Percentiles rank a stretch among this genome's conserved stretches.
Conservation (phyloP, 2,113 vertebrate genomes). For the Prolemur simus region DNA sequence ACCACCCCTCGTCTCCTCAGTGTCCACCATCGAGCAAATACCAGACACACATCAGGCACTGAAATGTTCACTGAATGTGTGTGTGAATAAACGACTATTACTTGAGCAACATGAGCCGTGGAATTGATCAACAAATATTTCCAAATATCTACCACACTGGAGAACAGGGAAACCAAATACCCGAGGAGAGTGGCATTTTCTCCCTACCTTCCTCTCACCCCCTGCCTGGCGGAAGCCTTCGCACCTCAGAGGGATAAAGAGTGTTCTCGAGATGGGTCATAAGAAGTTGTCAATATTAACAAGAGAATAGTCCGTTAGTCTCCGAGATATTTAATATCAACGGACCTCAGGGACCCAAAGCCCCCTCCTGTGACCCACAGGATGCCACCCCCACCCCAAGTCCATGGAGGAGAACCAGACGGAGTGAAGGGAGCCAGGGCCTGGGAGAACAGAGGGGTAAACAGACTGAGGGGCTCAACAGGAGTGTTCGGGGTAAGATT, state of each 20-base stretch:
- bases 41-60: not conserved
- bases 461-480: not conserved
- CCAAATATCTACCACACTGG: not conserved
- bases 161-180: not conserved
- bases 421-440: not conserved
- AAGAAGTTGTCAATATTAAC: not conserved
- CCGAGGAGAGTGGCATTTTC: not conserved
- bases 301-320: slow-evolving; percentile 9
- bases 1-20: not conserved
- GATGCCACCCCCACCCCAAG: not conserved
- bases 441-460: too few relatives aligned
- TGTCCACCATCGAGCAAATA: not conserved
- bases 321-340: not conserved
- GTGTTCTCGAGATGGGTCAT: not conserved
- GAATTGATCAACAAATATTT: not conserved
- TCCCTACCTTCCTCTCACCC: not conserved
- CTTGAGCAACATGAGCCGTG: not conserved
- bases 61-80: not conserved
- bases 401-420: not conserved
- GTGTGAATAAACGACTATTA: not conserved
- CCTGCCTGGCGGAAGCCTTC: not conserved
- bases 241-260: not conserved
- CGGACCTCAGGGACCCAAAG: not conserved
- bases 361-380: not conserved
- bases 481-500: not conserved